A percentile compares a stretch with the other conserved stretches of the same genome.
phyloP scores from a whole-genome alignment of 2,113 vertebrate genomes.

The Syngnathus scovelli region DNA sequence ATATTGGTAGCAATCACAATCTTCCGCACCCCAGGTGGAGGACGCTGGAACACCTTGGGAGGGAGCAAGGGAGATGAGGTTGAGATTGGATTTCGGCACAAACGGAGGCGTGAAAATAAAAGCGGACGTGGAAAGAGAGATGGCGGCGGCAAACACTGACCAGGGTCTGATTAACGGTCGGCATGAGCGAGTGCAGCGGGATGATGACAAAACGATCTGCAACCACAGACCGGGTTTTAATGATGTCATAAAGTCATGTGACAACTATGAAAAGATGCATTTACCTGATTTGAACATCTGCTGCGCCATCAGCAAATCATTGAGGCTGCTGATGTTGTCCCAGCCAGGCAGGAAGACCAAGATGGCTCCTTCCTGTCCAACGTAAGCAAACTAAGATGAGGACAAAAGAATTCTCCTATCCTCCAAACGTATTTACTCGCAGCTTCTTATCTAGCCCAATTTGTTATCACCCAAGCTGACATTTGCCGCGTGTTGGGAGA shows the following conservation, averaged over 20 bases:
- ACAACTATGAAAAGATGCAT: background rate
- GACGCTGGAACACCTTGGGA: conserved; percentile 90
- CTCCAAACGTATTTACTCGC: background rate
- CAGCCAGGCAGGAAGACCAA: conserved; percentile 95
- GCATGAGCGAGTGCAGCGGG: conserved; percentile 96
- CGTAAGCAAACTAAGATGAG: background rate
- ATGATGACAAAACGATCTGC: conserved; percentile 93
- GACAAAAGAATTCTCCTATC: background rate
- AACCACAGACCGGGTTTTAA: conserved; percentile 44
- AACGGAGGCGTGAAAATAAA: conserved; percentile 11
- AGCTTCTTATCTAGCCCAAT: background rate
- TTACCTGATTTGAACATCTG: conserved; percentile 95
- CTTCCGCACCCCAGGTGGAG: conserved; percentile 91
- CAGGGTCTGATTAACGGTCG: conserved; percentile 95
- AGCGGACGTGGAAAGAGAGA: conserved; percentile 7
- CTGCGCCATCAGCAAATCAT: conserved; percentile 88
- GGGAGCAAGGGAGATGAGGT: conserved; percentile 27
- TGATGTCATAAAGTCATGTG: background rate
- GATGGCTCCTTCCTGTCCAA: conserved; percentile 88
- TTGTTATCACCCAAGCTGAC: background rate
- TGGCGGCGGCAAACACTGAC: conserved; percentile 65
- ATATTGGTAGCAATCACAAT: conserved; percentile 98
- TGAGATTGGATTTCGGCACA: conserved; percentile 12
- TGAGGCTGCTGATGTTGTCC: conserved; percentile 93
- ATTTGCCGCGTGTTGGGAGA: background rate